Percentiles rank a stretch among this genome's conserved stretches.
Conservation (phyloP, 2,888 invertebrate species). For the Rhagonycha lutea region DNA sequence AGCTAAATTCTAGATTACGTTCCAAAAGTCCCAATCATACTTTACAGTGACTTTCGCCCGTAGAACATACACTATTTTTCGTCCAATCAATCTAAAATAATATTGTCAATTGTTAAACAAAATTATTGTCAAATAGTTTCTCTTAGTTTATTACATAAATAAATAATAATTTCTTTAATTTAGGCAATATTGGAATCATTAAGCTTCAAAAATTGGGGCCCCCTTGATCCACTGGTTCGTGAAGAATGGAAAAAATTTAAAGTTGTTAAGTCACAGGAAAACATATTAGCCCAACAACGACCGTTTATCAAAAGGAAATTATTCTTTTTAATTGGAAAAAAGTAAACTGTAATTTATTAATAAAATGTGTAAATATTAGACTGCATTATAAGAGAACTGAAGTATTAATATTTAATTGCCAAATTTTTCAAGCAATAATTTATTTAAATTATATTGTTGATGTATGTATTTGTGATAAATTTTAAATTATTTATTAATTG, state of each 20-base stretch:
- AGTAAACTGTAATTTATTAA: not conserved
- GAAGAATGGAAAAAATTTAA: constrained; percentile 36
- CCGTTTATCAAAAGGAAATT: not conserved
- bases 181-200: not conserved
- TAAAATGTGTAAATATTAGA: not conserved
- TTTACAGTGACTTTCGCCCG: too few relatives aligned
- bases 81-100: too few relatives aligned
- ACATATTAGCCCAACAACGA: not conserved
- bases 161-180: not conserved
- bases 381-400: not conserved
- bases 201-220: constrained; percentile 30
- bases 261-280: constrained; percentile 18
- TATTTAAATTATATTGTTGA: not conserved
- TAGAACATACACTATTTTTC: too few relatives aligned
- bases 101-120: not conserved
- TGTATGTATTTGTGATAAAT: not conserved
- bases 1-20: not conserved
- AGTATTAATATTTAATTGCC: not conserved
- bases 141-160: too few relatives aligned
- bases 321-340: not conserved
- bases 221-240: constrained; percentile 19
- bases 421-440: not conserved
- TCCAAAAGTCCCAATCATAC: too few relatives aligned
- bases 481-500: not conserved
- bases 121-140: not conserved